Conservation (phyloP, 2,888 invertebrate genomes). For the Pammene aurita region DNA sequence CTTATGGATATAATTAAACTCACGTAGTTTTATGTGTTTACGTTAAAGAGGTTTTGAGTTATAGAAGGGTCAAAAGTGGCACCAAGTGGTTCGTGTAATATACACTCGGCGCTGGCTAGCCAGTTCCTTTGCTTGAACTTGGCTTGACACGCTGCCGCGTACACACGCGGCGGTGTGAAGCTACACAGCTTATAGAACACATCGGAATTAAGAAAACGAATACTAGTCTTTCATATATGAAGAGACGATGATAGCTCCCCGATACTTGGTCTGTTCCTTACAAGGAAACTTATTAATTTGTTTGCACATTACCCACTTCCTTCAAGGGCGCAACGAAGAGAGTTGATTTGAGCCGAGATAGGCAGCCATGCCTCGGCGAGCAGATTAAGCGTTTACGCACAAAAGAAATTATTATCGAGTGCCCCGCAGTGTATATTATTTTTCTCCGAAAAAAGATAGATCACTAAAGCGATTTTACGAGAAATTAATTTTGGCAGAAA, state of each 20-base stretch:
- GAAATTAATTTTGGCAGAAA: slow-evolving; percentile 80
- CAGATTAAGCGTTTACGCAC: slow-evolving; percentile 68
- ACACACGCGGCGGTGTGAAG: too few species aligned
- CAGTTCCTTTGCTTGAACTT: too few species aligned
- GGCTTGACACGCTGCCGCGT: too few species aligned
- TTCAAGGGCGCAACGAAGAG: slow-evolving; percentile 58
- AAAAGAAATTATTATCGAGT: slow-evolving; percentile 68
- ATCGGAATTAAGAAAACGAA: slow-evolving; percentile 52
- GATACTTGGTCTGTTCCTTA: slow-evolving; percentile 62
- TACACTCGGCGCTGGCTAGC: too few species aligned
- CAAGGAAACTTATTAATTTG: slow-evolving; percentile 74
- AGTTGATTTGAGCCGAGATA: slow-evolving; percentile 65
- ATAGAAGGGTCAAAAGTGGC: too few species aligned
- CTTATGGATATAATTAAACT: too few species aligned
- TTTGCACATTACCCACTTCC: slow-evolving; percentile 66
- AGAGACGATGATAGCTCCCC: slow-evolving; percentile 57
- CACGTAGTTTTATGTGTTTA: too few species aligned
- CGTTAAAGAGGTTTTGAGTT: too few species aligned
- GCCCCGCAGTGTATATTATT: slow-evolving; percentile 68
- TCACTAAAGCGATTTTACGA: slow-evolving; percentile 78
- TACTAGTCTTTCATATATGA: slow-evolving; percentile 58
- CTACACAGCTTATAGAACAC: too few species aligned
- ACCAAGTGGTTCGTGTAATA: too few species aligned
- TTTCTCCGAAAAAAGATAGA: slow-evolving; percentile 77
- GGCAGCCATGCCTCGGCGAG: slow-evolving; percentile 59